phyloP scores from a whole-genome alignment of 2,113 vertebrate species.

The Grammomys dolichurus region DNA sequence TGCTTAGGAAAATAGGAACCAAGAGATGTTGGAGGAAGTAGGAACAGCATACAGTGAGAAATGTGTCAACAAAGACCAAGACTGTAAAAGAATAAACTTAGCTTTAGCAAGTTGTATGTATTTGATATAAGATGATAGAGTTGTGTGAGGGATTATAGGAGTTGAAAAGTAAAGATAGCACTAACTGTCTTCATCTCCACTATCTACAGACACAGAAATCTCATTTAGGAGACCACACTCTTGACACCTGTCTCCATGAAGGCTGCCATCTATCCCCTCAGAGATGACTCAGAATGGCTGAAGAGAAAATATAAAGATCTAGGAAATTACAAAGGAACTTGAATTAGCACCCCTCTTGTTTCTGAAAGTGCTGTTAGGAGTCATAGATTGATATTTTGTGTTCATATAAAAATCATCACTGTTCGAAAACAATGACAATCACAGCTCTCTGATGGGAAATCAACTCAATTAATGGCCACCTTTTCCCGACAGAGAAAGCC shows the following conservation, averaged over 20 bases:
- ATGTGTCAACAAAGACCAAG: neutral
- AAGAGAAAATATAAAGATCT: slow-evolving; percentile 42
- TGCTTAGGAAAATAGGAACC: slow-evolving; percentile 8
- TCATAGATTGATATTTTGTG: slow-evolving; percentile 7
- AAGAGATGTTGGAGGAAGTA: neutral
- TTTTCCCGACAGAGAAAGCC: slow-evolving; percentile 47
- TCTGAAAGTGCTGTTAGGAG: slow-evolving; percentile 38
- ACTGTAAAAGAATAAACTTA: neutral
- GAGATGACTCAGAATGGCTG: neutral
- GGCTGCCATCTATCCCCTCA: neutral
- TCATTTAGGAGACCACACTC: neutral
- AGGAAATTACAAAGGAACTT: slow-evolving; percentile 38
- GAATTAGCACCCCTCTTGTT: slow-evolving; percentile 39
- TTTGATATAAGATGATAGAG: neutral
- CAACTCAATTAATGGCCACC: slow-evolving; percentile 37
- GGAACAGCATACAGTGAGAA: neutral
- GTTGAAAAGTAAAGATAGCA: neutral
- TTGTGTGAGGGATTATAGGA: neutral
- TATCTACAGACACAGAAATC: neutral
- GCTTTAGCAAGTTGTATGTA: neutral
- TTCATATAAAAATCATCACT: slow-evolving; percentile 61
- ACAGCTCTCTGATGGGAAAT: slow-evolving; percentile 63
- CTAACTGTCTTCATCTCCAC: neutral
- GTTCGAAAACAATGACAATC: slow-evolving; percentile 51
- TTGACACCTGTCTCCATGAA: neutral